Percentiles rank a stretch among this genome's conserved stretches.
These are phyloP conservation scores for Dendropsophus ebraccatus DNA, from an alignment of 2,113 vertebrate genomes.

Conservation along the genomic window DNA sequence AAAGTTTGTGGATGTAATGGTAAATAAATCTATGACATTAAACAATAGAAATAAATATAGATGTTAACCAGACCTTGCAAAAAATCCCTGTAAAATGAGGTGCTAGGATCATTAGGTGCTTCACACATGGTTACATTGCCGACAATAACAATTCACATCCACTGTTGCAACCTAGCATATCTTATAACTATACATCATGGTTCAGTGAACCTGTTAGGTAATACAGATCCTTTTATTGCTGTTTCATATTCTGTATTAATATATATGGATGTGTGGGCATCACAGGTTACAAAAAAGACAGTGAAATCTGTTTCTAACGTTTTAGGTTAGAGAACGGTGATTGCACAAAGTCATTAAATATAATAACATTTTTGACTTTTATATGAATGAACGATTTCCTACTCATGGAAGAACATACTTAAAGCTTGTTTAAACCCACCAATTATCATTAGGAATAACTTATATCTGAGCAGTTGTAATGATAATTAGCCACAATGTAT, in stretches of 20 bases:
- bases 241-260: constrained; percentile 35
- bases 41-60: constrained; percentile 47
- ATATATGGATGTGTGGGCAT: constrained; percentile 26
- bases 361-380: background rate
- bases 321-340: background rate
- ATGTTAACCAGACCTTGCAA: constrained; percentile 52
- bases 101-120: constrained; percentile 52
- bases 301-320: background rate
- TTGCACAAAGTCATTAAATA: background rate
- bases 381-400: background rate
- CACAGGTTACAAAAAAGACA: background rate
- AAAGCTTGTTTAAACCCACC: background rate
- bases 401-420: background rate
- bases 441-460: background rate
- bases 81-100: constrained; percentile 49
- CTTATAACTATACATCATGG: constrained; percentile 54
- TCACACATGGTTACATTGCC: constrained; percentile 53
- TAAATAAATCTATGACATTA: constrained; percentile 33
- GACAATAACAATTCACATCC: constrained; percentile 54
- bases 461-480: background rate
- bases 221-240: constrained; percentile 31
- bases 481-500: background rate
- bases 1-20: constrained; percentile 18
- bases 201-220: constrained; percentile 42
- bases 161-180: constrained; percentile 45